Evolutionary conservation across 2,113 vertebrate genomes (phyloP).

Genomic region (Anser brachyrhynchus): DNA sequence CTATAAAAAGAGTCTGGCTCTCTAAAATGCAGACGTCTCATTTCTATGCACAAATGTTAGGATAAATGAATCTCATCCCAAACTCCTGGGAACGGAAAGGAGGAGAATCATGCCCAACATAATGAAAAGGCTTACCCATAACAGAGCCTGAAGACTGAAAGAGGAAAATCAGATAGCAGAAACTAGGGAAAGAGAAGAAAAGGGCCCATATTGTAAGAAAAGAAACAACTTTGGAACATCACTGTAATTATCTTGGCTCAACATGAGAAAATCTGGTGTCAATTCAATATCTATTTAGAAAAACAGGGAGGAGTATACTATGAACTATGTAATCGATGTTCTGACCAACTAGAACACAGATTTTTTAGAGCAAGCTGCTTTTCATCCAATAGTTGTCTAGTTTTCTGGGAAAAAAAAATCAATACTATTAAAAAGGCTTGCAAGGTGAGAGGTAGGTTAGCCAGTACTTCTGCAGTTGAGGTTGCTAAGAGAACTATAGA

Average conservation of each 20-base stretch:
- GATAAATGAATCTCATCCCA: slow-evolving; percentile 24
- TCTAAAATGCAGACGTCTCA: slow-evolving; percentile 21
- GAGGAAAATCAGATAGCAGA: neutral
- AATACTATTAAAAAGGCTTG: neutral
- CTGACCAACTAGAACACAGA: neutral
- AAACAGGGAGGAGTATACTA: neutral
- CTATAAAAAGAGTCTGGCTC: neutral
- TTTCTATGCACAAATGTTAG: slow-evolving; percentile 54
- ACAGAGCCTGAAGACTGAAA: neutral
- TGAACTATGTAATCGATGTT: slow-evolving; percentile 11
- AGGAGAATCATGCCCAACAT: neutral
- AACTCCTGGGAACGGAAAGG: neutral
- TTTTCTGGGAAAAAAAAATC: neutral
- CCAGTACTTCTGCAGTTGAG: neutral
- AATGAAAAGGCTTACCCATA: slow-evolving; percentile 6
- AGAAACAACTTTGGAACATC: neutral
- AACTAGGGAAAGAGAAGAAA: neutral
- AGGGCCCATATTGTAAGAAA: neutral
- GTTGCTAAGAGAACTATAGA: neutral
- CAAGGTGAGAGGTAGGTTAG: neutral
- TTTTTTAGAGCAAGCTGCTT: neutral
- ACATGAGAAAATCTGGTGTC: neutral
- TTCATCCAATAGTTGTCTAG: neutral
- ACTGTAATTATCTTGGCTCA: neutral
- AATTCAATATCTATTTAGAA: slow-evolving; percentile 29